Conservation (phyloP, 2,113 vertebrate species). For the Catharus bicknelli region DNA sequence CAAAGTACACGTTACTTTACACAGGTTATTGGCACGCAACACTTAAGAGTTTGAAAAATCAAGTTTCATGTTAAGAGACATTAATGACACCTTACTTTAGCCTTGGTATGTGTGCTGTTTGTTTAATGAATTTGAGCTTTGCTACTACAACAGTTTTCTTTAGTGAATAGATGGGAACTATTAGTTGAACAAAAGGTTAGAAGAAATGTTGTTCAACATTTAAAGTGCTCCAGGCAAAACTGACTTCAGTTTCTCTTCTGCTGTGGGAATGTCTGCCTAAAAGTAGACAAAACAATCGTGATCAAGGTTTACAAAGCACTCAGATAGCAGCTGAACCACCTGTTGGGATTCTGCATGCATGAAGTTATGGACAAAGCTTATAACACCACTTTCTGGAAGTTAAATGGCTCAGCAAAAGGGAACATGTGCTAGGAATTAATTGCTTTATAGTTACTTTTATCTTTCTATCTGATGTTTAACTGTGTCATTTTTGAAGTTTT, state of each 20-base stretch:
- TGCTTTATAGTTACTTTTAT: neutral
- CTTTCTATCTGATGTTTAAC: neutral
- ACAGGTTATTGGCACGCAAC: neutral
- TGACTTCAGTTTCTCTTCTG: neutral
- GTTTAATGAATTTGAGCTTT: neutral
- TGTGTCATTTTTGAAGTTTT: neutral
- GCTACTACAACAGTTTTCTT: neutral
- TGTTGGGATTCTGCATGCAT: neutral
- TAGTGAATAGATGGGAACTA: neutral
- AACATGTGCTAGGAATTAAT: neutral
- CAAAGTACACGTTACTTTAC: neutral
- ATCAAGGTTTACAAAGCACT: neutral
- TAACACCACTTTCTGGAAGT: neutral
- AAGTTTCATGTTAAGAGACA: neutral
- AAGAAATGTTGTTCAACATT: neutral
- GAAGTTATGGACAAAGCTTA: neutral
- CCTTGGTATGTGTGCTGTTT: neutral
- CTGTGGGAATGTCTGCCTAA: neutral
- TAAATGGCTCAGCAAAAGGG: neutral
- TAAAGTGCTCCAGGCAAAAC: neutral
- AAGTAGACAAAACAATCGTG: neutral
- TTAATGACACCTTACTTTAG: neutral
- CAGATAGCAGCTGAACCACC: accelerated
- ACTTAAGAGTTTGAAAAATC: neutral
- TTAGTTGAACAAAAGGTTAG: neutral